phyloP scores from a whole-genome alignment of 1,140 invertebrate species.

The Papilio polyxenes region DNA sequence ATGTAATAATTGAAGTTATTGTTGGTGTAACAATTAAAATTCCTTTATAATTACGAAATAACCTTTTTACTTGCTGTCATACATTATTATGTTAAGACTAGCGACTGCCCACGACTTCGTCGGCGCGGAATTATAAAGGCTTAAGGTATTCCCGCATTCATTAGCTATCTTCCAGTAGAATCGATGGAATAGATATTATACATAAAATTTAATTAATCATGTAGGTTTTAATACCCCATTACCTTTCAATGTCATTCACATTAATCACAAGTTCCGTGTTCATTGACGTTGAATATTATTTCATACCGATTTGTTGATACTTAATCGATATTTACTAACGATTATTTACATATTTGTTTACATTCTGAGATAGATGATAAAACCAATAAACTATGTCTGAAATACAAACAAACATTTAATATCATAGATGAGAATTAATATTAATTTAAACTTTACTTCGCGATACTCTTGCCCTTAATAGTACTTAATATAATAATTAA shows the following conservation, averaged over 20 bases:
- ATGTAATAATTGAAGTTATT: conserved; percentile 4
- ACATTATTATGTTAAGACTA: conserved; percentile 4
- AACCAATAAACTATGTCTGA: conserved; percentile 19
- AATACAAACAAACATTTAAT: background rate
- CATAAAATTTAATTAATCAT: no score
- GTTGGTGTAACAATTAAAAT: conserved; percentile 28
- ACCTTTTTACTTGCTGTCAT: background rate
- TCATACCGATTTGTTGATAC: conserved; percentile 18
- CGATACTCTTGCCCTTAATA: background rate
- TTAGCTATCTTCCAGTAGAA: no score
- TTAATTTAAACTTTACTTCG: background rate
- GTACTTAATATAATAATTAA: background rate
- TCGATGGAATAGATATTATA: no score
- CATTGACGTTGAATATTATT: background rate
- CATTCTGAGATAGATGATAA: conserved; percentile 6
- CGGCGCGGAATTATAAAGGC: no score
- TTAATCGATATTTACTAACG: conserved; percentile 1
- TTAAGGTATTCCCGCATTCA: no score
- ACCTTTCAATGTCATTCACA: conserved; percentile 29
- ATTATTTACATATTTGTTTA: conserved; percentile 26
- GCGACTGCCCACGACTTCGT: no score
- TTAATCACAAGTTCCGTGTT: conserved; percentile 37
- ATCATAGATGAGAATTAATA: background rate
- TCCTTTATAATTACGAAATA: background rate
- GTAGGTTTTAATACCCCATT: conserved; percentile 5